Conservation (phyloP, 1,140 invertebrate species). For the Zaprionus africanus region DNA sequence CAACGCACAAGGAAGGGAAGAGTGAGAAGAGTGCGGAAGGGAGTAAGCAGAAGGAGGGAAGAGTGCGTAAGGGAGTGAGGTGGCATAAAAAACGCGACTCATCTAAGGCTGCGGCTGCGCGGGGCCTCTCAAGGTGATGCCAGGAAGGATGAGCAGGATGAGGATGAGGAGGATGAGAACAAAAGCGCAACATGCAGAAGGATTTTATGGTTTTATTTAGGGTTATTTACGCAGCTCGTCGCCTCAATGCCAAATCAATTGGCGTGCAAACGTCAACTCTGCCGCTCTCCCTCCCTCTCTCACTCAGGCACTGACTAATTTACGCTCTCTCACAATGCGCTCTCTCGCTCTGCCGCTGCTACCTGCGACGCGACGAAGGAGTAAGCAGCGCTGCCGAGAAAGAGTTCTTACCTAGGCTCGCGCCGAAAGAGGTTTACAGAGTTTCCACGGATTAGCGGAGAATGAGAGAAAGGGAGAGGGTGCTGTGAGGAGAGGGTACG, state of each 20-base stretch:
- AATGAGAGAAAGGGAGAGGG: constrained; percentile 9
- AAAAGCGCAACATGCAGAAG: constrained; percentile 78
- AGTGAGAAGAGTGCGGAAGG: neutral
- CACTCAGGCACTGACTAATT: neutral
- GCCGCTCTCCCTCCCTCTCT: constrained; percentile 13
- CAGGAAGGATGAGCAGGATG: constrained; percentile 38
- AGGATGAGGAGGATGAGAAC: constrained; percentile 41
- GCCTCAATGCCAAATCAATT: constrained; percentile 81
- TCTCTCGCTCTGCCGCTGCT: constrained; percentile 11
- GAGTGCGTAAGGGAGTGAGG: neutral
- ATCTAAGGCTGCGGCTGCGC: constrained; percentile 39
- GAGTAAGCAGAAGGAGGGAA: neutral
- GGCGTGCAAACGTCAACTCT: constrained; percentile 77
- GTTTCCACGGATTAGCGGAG: constrained; percentile 75
- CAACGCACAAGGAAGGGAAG: neutral
- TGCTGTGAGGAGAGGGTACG: constrained; percentile 10
- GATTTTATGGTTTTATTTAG: constrained; percentile 84
- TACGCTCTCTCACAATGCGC: neutral
- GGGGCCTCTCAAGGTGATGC: constrained; percentile 14
- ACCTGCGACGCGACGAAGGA: constrained; percentile 44
- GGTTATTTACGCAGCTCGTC: constrained; percentile 63
- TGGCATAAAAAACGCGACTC: constrained; percentile 52
- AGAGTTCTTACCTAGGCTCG: constrained; percentile 75
- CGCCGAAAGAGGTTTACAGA: constrained; percentile 79
- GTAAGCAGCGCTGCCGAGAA: constrained; percentile 53